A percentile compares a stretch with the other conserved stretches of the same genome.
Conservation (phyloP, 2,113 vertebrate species). For the Engystomops pustulosus region DNA sequence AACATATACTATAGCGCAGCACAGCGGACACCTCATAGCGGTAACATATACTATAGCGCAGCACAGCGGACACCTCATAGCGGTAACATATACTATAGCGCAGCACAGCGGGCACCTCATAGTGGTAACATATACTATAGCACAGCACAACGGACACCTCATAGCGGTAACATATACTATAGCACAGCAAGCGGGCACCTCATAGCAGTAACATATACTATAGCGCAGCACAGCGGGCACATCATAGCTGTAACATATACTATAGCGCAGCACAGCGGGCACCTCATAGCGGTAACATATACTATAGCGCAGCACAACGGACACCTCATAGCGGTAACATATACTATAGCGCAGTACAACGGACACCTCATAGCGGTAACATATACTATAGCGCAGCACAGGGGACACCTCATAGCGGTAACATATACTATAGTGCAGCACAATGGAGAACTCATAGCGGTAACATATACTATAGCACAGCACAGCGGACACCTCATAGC, state of each 20-base stretch:
- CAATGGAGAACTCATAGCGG: background rate
- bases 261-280: background rate
- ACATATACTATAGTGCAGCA: background rate
- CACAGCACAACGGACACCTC: background rate
- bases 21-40: background rate
- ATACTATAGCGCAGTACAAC: background rate
- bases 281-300: background rate
- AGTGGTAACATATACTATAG: background rate
- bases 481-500: background rate
- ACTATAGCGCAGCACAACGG: background rate
- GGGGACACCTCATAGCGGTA: background rate
- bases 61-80: background rate
- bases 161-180: background rate
- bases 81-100: background rate
- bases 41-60: background rate
- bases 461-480: constrained; percentile 1
- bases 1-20: background rate
- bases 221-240: background rate
- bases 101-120: background rate
- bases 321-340: background rate
- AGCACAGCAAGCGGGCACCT: background rate
- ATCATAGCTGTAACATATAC: background rate
- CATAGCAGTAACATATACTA: background rate
- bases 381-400: background rate
- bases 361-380: background rate